phyloP scores from a whole-genome alignment of 2,797 vertebrate genomes.

The Mastacembelus armatus region DNA sequence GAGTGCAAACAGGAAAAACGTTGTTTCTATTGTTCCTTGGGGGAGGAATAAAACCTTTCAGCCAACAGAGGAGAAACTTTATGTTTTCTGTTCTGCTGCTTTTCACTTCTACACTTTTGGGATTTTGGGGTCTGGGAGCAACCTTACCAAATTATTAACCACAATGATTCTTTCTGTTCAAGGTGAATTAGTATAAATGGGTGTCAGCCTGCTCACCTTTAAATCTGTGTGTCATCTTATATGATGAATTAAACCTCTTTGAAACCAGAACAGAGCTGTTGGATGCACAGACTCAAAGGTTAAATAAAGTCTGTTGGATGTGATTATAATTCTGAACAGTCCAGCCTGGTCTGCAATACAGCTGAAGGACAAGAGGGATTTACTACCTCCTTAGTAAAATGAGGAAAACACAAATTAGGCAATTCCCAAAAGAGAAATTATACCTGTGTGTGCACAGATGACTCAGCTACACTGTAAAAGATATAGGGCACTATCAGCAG shows the following conservation, averaged over 20 bases:
- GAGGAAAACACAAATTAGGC: background rate
- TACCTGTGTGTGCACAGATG: background rate
- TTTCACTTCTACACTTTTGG: slow-evolving; percentile 16
- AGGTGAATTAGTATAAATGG: slow-evolving; percentile 56
- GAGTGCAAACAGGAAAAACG: slow-evolving; percentile 43
- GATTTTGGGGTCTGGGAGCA: background rate
- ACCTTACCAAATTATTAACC: slow-evolving; percentile 21
- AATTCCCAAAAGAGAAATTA: background rate
- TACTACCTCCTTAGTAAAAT: background rate
- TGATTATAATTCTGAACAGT: slow-evolving; percentile 15
- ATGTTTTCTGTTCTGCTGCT: slow-evolving; percentile 27
- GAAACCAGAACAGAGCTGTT: slow-evolving; percentile 46
- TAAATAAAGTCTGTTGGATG: slow-evolving; percentile 40
- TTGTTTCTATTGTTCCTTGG: slow-evolving; percentile 34
- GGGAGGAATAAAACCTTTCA: slow-evolving; percentile 42
- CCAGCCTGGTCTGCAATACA: background rate
- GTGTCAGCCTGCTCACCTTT: background rate
- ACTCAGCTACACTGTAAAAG: too few species aligned
- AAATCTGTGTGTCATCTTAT: slow-evolving; percentile 18
- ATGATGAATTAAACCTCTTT: slow-evolving; percentile 42
- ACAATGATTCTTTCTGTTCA: slow-evolving; percentile 24
- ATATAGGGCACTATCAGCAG: background rate
- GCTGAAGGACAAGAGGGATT: slow-evolving; percentile 7
- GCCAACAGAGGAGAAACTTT: slow-evolving; percentile 12
- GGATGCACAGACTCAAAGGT: slow-evolving; percentile 25